Evolutionary conservation across 2,113 vertebrate genomes (phyloP).

Genomic region (Dipodomys merriami): DNA sequence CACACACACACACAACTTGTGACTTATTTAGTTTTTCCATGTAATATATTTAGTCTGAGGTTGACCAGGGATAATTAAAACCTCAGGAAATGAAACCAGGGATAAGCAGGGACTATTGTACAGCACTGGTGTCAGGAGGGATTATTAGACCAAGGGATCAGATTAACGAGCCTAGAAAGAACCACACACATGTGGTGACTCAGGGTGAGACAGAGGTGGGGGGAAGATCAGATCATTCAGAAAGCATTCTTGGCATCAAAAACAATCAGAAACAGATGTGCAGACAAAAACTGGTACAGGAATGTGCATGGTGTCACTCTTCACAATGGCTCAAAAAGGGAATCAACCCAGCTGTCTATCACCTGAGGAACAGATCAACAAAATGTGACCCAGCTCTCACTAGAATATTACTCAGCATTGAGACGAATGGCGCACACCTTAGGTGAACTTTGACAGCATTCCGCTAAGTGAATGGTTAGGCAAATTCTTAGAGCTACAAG

Average conservation of each 20-base stretch:
- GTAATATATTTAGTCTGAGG: neutral
- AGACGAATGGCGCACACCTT: neutral
- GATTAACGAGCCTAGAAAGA: neutral
- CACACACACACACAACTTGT: neutral
- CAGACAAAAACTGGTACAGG: neutral
- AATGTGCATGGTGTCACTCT: neutral
- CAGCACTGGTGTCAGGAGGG: neutral
- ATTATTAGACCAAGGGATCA: neutral
- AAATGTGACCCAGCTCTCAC: neutral
- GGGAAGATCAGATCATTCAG: neutral
- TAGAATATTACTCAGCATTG: neutral
- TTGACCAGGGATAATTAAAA: neutral
- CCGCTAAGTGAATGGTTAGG: neutral
- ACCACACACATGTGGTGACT: neutral
- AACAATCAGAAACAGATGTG: neutral
- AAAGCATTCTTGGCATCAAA: neutral
- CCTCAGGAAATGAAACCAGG: neutral
- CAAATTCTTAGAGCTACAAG: neutral
- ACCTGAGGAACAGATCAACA: neutral
- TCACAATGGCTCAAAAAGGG: neutral
- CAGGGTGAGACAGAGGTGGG: neutral
- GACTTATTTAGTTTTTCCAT: neutral
- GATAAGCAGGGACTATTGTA: neutral
- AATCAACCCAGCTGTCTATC: neutral
- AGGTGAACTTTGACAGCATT: neutral